These are phyloP conservation scores for Pluvianellus socialis DNA, from an alignment of 2,113 vertebrate species.

Conservation along the genomic window DNA sequence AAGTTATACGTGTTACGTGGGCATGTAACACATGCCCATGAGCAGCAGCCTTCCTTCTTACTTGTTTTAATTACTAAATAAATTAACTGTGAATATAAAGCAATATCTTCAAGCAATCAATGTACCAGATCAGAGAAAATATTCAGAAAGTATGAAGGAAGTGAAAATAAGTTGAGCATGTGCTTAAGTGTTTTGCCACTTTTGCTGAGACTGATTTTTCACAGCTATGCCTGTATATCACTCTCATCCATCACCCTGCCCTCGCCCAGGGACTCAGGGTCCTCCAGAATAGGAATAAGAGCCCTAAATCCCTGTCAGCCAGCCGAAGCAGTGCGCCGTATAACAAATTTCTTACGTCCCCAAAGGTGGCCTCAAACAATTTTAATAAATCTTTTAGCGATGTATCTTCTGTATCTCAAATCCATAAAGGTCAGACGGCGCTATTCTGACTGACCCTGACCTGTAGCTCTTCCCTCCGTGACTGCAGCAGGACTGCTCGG, in stretches of 20 bases:
- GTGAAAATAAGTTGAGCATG: not conserved
- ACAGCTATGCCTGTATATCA: not conserved
- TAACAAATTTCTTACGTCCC: not conserved
- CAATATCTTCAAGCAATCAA: not conserved
- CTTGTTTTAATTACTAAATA: slow-evolving; percentile 22
- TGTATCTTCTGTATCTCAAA: not conserved
- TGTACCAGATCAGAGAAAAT: not conserved
- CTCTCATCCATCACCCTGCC: slow-evolving; percentile 16
- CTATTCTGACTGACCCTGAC: slow-evolving; percentile 13
- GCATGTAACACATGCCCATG: not conserved
- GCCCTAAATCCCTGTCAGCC: slow-evolving; percentile 42
- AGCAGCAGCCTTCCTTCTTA: not conserved
- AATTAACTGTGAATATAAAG: slow-evolving; percentile 21
- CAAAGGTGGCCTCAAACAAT: slow-evolving; percentile 25
- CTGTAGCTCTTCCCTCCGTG: not conserved
- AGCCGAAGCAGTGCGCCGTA: not conserved
- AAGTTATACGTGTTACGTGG: not conserved
- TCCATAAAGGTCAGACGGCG: not conserved
- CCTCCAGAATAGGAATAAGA: slow-evolving; percentile 15
- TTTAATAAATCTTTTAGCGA: slow-evolving; percentile 45
- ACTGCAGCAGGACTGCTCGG: not conserved
- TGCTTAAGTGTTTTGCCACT: not conserved
- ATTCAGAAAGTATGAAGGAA: not conserved
- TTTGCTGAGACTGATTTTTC: slow-evolving; percentile 24
- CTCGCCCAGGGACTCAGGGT: not conserved